Conservation (phyloP, 2,113 vertebrate genomes). For the Chunga burmeisteri region DNA sequence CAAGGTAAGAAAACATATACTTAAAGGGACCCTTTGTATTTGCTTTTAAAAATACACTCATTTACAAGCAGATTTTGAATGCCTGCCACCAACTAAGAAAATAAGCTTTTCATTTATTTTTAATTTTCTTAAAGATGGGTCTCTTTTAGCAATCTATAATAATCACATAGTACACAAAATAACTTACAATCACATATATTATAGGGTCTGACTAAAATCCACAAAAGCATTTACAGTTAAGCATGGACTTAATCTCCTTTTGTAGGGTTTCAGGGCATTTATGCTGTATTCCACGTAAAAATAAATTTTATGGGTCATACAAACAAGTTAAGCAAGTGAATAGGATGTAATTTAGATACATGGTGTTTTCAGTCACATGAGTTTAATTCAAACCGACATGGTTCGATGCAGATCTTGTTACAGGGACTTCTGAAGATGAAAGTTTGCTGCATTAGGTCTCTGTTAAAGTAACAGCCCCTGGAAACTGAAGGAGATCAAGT, state of each 20-base stretch:
- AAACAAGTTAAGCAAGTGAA: background rate
- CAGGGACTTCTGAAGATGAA: background rate
- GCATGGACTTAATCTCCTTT: background rate
- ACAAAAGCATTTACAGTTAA: background rate
- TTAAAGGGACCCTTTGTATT: slow-evolving; percentile 60
- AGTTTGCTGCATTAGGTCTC: background rate
- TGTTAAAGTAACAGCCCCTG: background rate
- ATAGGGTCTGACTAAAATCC: background rate
- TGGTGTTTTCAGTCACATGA: background rate
- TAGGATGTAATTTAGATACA: background rate
- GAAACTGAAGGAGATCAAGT: background rate
- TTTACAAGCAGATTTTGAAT: slow-evolving; percentile 58
- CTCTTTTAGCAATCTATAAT: slow-evolving; percentile 3
- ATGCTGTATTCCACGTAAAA: background rate
- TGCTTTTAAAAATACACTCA: slow-evolving; percentile 55
- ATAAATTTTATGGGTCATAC: background rate
- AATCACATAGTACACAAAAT: background rate
- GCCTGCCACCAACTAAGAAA: slow-evolving; percentile 47
- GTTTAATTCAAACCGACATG: background rate
- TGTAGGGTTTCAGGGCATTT: background rate
- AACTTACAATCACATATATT: background rate
- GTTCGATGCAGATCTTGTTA: background rate
- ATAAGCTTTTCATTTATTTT: slow-evolving; percentile 33
- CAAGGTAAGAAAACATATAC: slow-evolving; percentile 56
- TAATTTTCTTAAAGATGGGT: slow-evolving; percentile 15